Conservation (phyloP, 2,888 invertebrate genomes). For the Abrostola triplasia region DNA sequence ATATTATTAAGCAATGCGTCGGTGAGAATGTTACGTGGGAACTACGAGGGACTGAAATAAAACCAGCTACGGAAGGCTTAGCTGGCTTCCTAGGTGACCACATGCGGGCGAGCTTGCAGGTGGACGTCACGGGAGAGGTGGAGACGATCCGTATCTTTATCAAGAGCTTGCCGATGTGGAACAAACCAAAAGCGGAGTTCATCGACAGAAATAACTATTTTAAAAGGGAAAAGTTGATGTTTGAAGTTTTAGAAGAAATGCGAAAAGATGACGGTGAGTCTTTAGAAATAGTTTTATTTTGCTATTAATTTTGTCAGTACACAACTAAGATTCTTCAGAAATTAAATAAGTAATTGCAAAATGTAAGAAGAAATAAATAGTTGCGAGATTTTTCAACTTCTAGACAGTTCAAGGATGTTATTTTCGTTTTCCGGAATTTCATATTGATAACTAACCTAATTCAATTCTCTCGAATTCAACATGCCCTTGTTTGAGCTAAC, state of each 20-base stretch:
- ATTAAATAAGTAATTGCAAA: no score
- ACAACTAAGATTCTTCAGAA: no score
- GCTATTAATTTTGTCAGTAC: no score
- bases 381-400: no score
- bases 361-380: no score
- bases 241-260: slow-evolving; percentile 70
- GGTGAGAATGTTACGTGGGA: slow-evolving; percentile 51
- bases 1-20: slow-evolving; percentile 57
- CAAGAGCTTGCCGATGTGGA: slow-evolving; percentile 71
- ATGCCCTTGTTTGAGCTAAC: no score
- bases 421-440: no score
- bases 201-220: slow-evolving; percentile 69
- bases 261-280: slow-evolving; percentile 56
- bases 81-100: slow-evolving; percentile 80
- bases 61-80: slow-evolving; percentile 68
- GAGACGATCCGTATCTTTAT: slow-evolving; percentile 69
- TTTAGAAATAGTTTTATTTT: no score
- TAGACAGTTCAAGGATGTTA: no score
- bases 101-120: slow-evolving; percentile 62
- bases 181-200: slow-evolving; percentile 73
- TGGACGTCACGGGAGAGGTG: slow-evolving; percentile 50
- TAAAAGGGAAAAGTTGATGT: slow-evolving; percentile 72
- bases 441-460: no score
- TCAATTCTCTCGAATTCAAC: no score
- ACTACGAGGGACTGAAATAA: slow-evolving; percentile 56